Conservation (phyloP, 2,113 vertebrate species). For the Motacilla tschutschensis region DNA sequence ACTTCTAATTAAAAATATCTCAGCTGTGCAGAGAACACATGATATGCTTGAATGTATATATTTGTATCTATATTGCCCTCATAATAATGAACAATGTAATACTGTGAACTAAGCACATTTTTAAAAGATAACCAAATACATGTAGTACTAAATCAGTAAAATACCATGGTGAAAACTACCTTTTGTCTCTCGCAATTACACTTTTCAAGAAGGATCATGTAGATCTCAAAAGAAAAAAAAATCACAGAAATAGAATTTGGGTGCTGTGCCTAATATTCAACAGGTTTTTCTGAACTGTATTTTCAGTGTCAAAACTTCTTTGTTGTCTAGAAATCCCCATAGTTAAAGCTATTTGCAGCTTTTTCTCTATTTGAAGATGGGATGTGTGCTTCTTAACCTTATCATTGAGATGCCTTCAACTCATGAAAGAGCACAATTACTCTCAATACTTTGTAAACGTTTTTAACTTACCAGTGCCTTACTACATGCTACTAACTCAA, state of each 20-base stretch:
- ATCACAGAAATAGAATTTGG: not conserved
- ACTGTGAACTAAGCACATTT: not conserved
- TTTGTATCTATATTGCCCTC: not conserved
- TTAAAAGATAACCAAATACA: not conserved
- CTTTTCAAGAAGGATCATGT: not conserved
- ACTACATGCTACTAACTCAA: not conserved
- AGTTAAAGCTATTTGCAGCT: not conserved
- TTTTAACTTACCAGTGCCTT: not conserved
- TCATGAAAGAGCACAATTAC: not conserved
- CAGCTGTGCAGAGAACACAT: not conserved
- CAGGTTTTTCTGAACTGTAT: not conserved
- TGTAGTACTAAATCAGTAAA: not conserved
- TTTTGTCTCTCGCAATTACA: not conserved
- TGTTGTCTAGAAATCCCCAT: not conserved
- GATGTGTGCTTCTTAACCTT: not conserved
- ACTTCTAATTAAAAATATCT: not conserved
- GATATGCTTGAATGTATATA: not conserved
- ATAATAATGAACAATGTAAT: not conserved
- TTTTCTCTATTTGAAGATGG: not conserved
- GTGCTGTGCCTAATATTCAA: not conserved
- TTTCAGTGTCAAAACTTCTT: not conserved
- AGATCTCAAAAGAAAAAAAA: not conserved
- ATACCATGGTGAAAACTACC: not conserved
- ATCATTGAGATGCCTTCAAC: not conserved
- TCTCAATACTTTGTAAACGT: not conserved